Conservation (phyloP, 2,113 vertebrate species). For the Plecturocebus donacophilus region DNA sequence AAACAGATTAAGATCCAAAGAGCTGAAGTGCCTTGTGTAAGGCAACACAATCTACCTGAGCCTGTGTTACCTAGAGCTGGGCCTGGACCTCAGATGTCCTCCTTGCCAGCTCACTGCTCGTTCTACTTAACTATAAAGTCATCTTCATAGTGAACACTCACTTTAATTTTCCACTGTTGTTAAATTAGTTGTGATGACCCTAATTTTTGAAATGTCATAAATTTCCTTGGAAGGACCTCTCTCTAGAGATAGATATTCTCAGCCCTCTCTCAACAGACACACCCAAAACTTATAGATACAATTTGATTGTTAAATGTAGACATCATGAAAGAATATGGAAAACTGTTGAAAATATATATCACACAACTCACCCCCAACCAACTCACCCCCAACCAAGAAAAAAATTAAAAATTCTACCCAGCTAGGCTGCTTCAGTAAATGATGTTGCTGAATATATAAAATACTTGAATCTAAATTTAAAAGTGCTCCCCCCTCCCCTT, state of each 20-base stretch:
- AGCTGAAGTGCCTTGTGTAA: background rate
- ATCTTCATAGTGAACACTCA: background rate
- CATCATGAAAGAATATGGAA: conserved; percentile 64
- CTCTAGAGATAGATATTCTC: conserved; percentile 65
- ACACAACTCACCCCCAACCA: conserved; percentile 58
- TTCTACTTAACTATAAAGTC: background rate
- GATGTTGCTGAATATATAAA: conserved; percentile 81
- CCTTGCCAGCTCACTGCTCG: background rate
- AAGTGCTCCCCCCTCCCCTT: conserved; percentile 71
- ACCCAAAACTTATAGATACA: conserved; percentile 24
- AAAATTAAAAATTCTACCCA: conserved; percentile 69
- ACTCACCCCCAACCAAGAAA: conserved; percentile 55
- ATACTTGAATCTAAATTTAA: conserved; percentile 81
- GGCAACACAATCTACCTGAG: background rate
- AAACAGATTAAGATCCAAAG: background rate
- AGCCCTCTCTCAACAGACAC: conserved; percentile 51
- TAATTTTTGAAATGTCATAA: conserved; percentile 53
- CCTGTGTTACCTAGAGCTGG: background rate
- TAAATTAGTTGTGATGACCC: conserved; percentile 32
- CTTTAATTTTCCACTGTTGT: background rate
- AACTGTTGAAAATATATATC: conserved; percentile 75
- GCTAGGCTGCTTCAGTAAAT: conserved; percentile 68
- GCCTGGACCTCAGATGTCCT: background rate
- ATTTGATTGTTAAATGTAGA: conserved; percentile 69
- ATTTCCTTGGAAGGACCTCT: conserved; percentile 63